Conservation (phyloP, 2,888 invertebrate species). For the Galeopsomyia nigrocyanea region DNA sequence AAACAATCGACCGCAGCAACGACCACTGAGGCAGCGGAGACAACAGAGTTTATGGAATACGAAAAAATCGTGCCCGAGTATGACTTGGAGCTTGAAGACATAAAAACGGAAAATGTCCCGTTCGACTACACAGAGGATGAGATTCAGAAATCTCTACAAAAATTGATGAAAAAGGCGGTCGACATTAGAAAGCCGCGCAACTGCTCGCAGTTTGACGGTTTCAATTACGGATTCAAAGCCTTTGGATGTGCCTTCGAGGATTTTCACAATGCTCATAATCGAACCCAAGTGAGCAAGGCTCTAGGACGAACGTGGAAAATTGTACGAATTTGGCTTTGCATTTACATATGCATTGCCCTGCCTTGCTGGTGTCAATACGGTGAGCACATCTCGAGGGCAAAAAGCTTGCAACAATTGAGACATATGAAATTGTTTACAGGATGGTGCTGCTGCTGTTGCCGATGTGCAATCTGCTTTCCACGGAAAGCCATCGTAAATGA, state of each 20-base stretch:
- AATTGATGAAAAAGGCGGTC: constrained; percentile 63
- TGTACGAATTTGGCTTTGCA: constrained; percentile 67
- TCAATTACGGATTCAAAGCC: constrained; percentile 67
- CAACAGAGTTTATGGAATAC: constrained; percentile 64
- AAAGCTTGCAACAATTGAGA: constrained; percentile 1
- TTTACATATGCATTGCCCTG: constrained; percentile 69
- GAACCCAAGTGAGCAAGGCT: constrained; percentile 51
- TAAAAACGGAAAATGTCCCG: constrained; percentile 63
- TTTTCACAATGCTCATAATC: constrained; percentile 58
- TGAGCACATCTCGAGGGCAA: constrained; percentile 43
- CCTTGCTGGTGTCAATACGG: constrained; percentile 72
- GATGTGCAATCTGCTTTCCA: constrained; percentile 74
- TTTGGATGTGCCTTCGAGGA: constrained; percentile 67
- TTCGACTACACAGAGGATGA: constrained; percentile 67
- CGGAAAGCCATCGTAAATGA: constrained; percentile 71
- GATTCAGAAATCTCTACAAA: constrained; percentile 49
- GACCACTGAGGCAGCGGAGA: constrained; percentile 1
- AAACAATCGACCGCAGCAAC: neutral
- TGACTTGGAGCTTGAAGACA: constrained; percentile 63
- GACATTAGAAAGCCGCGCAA: constrained; percentile 66
- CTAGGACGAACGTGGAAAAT: constrained; percentile 62
- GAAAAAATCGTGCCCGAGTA: constrained; percentile 70
- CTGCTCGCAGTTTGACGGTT: constrained; percentile 69
- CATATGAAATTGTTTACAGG: constrained; percentile 64
- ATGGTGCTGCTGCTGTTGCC: constrained; percentile 75